A percentile compares a stretch with the other conserved stretches of the same genome.
These are phyloP conservation scores for Drosophila ochracea DNA, from an alignment of 2,888 invertebrate species.

Conservation along the genomic window DNA sequence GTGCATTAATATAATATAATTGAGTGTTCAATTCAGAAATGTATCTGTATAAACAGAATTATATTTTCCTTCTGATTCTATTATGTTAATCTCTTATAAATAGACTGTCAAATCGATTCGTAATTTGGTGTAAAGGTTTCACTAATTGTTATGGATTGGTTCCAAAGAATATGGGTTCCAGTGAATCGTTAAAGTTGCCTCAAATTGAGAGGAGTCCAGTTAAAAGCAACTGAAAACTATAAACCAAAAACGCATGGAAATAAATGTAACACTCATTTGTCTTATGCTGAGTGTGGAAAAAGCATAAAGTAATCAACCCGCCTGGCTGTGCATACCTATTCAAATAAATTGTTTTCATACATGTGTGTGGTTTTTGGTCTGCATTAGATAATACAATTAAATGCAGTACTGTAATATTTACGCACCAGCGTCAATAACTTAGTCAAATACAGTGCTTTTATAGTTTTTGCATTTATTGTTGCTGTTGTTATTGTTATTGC, in stretches of 20 bases:
- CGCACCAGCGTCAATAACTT: slow-evolving; percentile 55
- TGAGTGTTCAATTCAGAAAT: background rate
- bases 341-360: slow-evolving; percentile 19
- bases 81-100: background rate
- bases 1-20: background rate
- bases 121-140: background rate
- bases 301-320: slow-evolving; percentile 6
- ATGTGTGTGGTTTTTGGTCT: slow-evolving; percentile 9
- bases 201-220: background rate
- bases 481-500: slow-evolving; percentile 22
- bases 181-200: background rate
- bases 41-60: background rate
- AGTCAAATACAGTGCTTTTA: slow-evolving; percentile 34
- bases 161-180: background rate
- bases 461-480: slow-evolving; percentile 30
- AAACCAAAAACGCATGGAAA: background rate
- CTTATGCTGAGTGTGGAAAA: slow-evolving; percentile 1
- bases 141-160: background rate
- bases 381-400: slow-evolving; percentile 59
- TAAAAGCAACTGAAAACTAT: background rate
- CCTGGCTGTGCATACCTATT: background rate
- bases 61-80: background rate
- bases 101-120: background rate
- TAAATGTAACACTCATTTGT: background rate
- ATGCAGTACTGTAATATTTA: slow-evolving; percentile 63